Base-by-base conservation (phyloP, 2,888 invertebrate species). In the Caenorhabditis virilis region DNA sequence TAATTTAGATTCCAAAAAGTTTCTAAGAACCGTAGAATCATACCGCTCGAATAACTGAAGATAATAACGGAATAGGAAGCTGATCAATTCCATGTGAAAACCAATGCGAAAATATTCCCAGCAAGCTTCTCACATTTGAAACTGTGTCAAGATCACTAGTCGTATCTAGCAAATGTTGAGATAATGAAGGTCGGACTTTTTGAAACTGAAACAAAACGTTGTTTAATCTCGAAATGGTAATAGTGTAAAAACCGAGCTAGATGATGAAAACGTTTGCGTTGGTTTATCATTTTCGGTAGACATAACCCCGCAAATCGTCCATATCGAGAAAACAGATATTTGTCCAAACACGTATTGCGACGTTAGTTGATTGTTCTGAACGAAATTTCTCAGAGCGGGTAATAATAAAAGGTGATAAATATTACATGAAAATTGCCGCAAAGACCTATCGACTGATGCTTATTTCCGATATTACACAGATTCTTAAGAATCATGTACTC, bases 101-200 rank as follows among this genome's bases (percentile, higher is more conserved):
- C 82, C 82, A 82, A 51, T 81, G 81, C 6, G 76, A 69, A 49
- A 74, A 82, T 45, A 77, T 82, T 41, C 78, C 78, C 51, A 80
- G 72, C 7, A 81, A 67, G 18, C 79, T 76, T n/a, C 72, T 64
- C 26, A 81, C 71, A 46, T 77, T 76, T 0, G 79, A 80, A 13
- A 75, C 67, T 2, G 76, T 78, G 46, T 81, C 81, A 42, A 79
- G 60, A 25, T 82, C 78, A 20, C 69, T 69, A 39, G 72, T 67
- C 9, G 69, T 27, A 50, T 64, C n/a, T 45, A 26, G 23, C 42
- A 64, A 18, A 54, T 54, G 33, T 58, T 64, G 43, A 43, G 58
- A 25, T 41, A 58, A n/a, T 43, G 58, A 43, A 50, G 58, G 42
- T 53, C 57, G 20, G 6, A 63, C 35, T 43, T 43, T 47, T 53